Evolutionary conservation across 2,113 vertebrate species (phyloP).

Genomic region (Hemicordylus capensis): DNA sequence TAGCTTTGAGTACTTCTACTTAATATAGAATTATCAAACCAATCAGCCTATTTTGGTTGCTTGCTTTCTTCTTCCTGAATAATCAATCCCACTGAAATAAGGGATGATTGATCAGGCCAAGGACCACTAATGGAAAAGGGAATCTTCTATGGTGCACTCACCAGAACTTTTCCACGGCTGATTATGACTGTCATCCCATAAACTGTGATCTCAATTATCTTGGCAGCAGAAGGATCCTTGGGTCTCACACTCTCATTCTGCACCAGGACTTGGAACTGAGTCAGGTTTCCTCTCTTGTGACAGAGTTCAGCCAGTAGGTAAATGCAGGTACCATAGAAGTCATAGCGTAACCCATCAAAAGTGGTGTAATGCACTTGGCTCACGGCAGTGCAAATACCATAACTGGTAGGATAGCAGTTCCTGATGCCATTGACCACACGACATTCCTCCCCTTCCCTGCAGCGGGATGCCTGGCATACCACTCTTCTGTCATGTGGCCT

Average conservation of each 20-base stretch:
- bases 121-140: neutral
- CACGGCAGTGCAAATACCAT: slow-evolving; percentile 59
- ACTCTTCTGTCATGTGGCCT: slow-evolving; percentile 51
- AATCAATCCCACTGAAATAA: neutral
- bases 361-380: slow-evolving; percentile 73
- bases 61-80: slow-evolving; percentile 59
- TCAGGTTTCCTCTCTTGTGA: slow-evolving; percentile 35
- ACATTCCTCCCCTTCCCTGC: slow-evolving; percentile 62
- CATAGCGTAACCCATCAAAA: slow-evolving; percentile 67
- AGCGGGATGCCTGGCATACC: slow-evolving; percentile 59
- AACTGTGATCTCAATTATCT: slow-evolving; percentile 69
- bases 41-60: neutral
- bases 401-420: slow-evolving; percentile 57
- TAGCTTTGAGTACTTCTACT: slow-evolving; percentile 31
- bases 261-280: slow-evolving; percentile 75
- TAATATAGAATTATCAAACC: slow-evolving; percentile 55
- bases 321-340: slow-evolving; percentile 75
- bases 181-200: slow-evolving; percentile 68
- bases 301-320: slow-evolving; percentile 72
- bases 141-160: slow-evolving; percentile 65
- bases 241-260: slow-evolving; percentile 79
- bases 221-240: slow-evolving; percentile 72
- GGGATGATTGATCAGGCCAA: neutral
- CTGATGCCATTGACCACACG: slow-evolving; percentile 49
- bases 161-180: slow-evolving; percentile 68